Percentiles rank a stretch among this genome's conserved stretches.
phyloP scores from a whole-genome alignment of 2,113 vertebrate species.

The Pomatorhinus ruficollis region DNA sequence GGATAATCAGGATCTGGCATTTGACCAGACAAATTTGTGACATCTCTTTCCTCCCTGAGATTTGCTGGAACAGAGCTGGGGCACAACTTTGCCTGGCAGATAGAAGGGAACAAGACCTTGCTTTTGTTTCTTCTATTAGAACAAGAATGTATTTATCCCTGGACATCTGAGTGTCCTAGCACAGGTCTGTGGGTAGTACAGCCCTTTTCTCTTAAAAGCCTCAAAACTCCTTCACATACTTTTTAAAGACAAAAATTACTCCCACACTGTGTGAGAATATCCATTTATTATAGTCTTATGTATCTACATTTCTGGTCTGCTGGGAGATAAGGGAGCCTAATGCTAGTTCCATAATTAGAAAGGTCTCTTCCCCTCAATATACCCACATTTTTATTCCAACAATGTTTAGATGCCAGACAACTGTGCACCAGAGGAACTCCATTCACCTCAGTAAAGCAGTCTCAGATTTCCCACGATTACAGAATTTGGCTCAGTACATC shows the following conservation, averaged over 20 bases:
- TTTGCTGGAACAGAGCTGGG: neutral
- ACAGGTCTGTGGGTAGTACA: neutral
- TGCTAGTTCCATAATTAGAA: neutral
- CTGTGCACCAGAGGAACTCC: neutral
- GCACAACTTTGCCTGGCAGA: neutral
- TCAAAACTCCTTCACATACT: neutral
- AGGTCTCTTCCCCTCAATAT: neutral
- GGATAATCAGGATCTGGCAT: conserved; percentile 42
- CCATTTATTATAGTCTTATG: neutral
- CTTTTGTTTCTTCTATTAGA: neutral
- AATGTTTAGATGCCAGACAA: neutral
- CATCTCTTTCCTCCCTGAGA: neutral
- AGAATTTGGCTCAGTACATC: neutral
- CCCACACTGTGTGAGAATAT: neutral
- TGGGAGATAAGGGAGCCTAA: neutral
- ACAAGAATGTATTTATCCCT: neutral
- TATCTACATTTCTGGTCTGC: neutral
- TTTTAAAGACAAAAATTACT: neutral
- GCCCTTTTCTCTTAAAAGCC: neutral
- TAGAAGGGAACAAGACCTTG: neutral
- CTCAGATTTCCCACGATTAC: neutral
- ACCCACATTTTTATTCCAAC: neutral
- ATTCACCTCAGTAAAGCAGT: neutral
- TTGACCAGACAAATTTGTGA: conserved; percentile 15
- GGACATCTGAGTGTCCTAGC: neutral